These are phyloP conservation scores for Empis stercorea DNA, from an alignment of 2,888 invertebrate species.

Conservation along the genomic window DNA sequence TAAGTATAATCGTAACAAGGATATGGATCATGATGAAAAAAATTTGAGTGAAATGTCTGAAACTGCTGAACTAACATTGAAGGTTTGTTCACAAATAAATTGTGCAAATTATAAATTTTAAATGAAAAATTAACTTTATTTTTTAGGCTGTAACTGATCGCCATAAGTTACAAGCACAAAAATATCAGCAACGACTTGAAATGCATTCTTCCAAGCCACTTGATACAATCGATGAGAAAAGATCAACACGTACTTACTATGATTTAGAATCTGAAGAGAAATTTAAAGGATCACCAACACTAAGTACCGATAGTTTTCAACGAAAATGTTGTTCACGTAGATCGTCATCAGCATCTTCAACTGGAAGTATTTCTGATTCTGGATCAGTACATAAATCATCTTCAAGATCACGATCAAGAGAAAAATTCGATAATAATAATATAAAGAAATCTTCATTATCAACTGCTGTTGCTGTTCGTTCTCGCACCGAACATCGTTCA, in stretches of 20 bases:
- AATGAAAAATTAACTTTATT: too few relatives aligned
- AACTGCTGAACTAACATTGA: constrained; percentile 45
- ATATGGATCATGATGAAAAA: constrained; percentile 31
- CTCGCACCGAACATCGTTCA: constrained; percentile 20
- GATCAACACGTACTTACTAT: not conserved
- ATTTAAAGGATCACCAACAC: constrained; percentile 14
- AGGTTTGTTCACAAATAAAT: constrained; percentile 18
- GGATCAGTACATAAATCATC: constrained; percentile 21
- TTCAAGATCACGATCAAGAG: constrained; percentile 16
- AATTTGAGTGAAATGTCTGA: constrained; percentile 45
- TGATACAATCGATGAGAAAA: constrained; percentile 34
- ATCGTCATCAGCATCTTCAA: constrained; percentile 31
- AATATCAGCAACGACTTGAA: constrained; percentile 28
- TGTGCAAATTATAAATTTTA: not conserved
- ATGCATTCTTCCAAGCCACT: constrained; percentile 28
- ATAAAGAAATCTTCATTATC: constrained; percentile 13
- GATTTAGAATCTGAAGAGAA: not conserved
- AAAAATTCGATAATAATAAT: constrained; percentile 19
- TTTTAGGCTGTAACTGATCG: constrained; percentile 42
- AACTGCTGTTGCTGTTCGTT: constrained; percentile 14
- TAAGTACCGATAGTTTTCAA: constrained; percentile 19
- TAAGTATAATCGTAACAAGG: constrained; percentile 27
- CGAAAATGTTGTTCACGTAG: constrained; percentile 14
- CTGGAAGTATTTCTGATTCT: constrained; percentile 24
- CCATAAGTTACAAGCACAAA: constrained; percentile 21